Percentiles rank a stretch among this genome's conserved stretches.
Conservation (phyloP, 2,797 vertebrate genomes). For the Argyrosomus regius region DNA sequence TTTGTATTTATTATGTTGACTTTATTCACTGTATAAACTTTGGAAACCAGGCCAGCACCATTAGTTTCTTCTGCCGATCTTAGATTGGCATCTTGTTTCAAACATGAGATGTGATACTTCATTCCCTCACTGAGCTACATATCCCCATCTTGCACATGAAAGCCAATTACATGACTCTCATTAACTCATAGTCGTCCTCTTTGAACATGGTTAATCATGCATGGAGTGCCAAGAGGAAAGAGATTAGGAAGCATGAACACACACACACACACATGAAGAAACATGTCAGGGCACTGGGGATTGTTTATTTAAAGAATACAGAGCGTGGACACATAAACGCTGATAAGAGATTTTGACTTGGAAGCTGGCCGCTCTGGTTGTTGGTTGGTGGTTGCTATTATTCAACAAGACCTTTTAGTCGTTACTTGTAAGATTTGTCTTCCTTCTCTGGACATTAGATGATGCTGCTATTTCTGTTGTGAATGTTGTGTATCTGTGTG, state of each 20-base stretch:
- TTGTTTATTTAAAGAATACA: slow-evolving; percentile 55
- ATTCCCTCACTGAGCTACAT: slow-evolving; percentile 24
- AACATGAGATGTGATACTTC: slow-evolving; percentile 23
- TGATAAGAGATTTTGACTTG: slow-evolving; percentile 40
- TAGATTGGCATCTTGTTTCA: slow-evolving; percentile 26
- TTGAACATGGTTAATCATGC: slow-evolving; percentile 77
- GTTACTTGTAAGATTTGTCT: neutral
- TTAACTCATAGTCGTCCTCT: slow-evolving; percentile 69
- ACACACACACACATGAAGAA: slow-evolving; percentile 53
- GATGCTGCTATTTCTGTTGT: slow-evolving; percentile 28
- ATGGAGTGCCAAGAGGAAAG: slow-evolving; percentile 56
- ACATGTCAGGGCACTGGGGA: slow-evolving; percentile 53
- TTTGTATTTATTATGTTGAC: slow-evolving; percentile 14
- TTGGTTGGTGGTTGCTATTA: slow-evolving; percentile 7
- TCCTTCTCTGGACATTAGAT: slow-evolving; percentile 11
- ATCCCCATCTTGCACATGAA: slow-evolving; percentile 53
- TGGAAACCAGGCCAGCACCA: slow-evolving; percentile 24
- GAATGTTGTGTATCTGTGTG: neutral
- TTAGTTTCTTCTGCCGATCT: neutral
- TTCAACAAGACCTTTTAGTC: slow-evolving; percentile 13
- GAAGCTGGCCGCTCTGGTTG: slow-evolving; percentile 23
- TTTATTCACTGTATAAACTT: slow-evolving; percentile 22
- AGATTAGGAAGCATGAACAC: slow-evolving; percentile 67
- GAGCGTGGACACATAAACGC: slow-evolving; percentile 26
- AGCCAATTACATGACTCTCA: slow-evolving; percentile 73